phyloP scores from a whole-genome alignment of 2,797 vertebrate genomes.

The Sebastes steindachneri region DNA sequence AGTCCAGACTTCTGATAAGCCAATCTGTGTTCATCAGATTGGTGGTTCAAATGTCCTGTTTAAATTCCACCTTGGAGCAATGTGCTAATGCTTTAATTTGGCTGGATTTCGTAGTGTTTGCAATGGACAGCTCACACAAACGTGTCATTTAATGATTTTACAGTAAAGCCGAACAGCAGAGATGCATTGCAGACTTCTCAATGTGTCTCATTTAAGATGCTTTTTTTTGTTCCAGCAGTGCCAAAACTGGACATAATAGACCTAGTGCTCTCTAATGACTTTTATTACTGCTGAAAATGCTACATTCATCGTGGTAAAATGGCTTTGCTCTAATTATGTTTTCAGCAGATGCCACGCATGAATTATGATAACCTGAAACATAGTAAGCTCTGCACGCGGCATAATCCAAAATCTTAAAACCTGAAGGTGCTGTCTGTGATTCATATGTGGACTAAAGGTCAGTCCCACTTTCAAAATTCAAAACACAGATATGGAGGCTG shows the following conservation, averaged over 20 bases:
- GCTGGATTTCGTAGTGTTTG: not conserved
- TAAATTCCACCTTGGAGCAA: not conserved
- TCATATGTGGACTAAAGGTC: not conserved
- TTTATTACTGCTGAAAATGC: slow-evolving; percentile 17
- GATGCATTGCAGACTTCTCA: not conserved
- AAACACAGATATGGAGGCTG: not conserved
- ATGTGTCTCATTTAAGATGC: not conserved
- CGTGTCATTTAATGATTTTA: not conserved
- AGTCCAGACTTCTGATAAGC: slow-evolving; percentile 7
- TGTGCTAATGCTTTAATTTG: not conserved
- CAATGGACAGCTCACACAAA: not conserved
- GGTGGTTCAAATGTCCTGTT: slow-evolving; percentile 2
- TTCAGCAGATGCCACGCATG: slow-evolving; percentile 5
- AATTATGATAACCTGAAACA: slow-evolving; percentile 10
- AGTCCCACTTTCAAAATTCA: not conserved
- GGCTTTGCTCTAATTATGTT: slow-evolving; percentile 10
- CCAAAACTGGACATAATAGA: not conserved
- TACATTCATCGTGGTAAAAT: not conserved
- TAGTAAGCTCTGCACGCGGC: not conserved
- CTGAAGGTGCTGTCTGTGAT: not conserved
- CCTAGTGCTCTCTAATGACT: slow-evolving; percentile 3
- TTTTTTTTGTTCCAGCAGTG: slow-evolving; percentile 2
- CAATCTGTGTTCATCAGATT: not conserved
- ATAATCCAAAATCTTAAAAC: not conserved
- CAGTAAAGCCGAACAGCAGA: not conserved